Evolutionary conservation across 1,140 invertebrate species (phyloP).

Genomic region (Nomia melanderi): DNA sequence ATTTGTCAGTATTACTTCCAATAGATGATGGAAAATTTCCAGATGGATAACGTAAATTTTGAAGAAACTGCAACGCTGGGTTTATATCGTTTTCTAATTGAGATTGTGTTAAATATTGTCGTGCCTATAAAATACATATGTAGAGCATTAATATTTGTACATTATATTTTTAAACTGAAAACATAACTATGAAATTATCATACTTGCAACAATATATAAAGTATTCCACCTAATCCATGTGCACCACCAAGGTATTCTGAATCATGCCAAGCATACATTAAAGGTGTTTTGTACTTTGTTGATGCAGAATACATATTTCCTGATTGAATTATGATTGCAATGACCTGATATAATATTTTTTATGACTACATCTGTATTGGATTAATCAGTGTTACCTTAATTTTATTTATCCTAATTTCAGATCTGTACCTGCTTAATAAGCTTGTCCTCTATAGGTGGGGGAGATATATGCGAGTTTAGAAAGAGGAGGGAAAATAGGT

Average conservation of each 20-base stretch:
- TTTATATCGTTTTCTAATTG: conserved; percentile 83
- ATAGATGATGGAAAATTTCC: conserved; percentile 94
- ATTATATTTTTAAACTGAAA: conserved; percentile 36
- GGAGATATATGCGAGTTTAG: conserved; percentile 84
- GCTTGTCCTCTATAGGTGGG: conserved; percentile 75
- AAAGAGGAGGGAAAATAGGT: conserved; percentile 89
- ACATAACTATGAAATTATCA: neutral
- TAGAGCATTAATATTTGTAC: no score
- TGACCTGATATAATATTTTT: conserved; percentile 80
- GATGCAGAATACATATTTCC: conserved; percentile 83
- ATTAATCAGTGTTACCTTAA: neutral
- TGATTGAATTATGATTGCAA: conserved; percentile 84
- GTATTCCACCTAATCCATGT: conserved; percentile 93
- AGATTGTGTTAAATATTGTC: conserved; percentile 79
- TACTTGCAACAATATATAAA: conserved; percentile 91
- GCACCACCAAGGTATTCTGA: conserved; percentile 93
- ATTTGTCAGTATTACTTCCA: conserved; percentile 86
- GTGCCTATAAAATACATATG: conserved; percentile 77
- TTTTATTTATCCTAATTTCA: conserved; percentile 3
- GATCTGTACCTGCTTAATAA: conserved; percentile 79
- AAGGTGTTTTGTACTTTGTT: conserved; percentile 82
- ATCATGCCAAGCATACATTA: conserved; percentile 94
- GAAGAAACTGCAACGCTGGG: conserved; percentile 86
- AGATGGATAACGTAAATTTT: conserved; percentile 84
- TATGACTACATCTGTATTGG: neutral